These are phyloP conservation scores for Octodonta nipae DNA, from an alignment of 2,888 invertebrate species.

Conservation along the genomic window DNA sequence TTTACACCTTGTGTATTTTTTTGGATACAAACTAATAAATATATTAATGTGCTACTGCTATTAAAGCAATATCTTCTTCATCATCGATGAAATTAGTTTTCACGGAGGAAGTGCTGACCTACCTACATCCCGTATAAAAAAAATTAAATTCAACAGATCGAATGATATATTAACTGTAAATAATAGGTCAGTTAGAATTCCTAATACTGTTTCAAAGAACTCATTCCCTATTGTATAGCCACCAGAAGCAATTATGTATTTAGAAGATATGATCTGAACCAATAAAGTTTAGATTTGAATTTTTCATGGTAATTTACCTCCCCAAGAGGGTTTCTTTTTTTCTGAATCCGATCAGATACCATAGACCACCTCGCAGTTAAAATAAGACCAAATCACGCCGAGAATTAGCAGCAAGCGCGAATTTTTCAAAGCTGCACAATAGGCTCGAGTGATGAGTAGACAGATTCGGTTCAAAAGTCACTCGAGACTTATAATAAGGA, in stretches of 20 bases:
- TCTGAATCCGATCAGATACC: slow-evolving; percentile 15
- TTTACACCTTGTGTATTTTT: no score
- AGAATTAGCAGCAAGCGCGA: not conserved
- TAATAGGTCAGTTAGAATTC: slow-evolving; percentile 13
- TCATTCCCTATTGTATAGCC: slow-evolving; percentile 19
- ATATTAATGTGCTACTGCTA: no score
- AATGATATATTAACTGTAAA: slow-evolving; percentile 15
- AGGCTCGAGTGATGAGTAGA: not conserved
- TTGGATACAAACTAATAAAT: no score
- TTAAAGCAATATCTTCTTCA: no score
- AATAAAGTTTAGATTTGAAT: slow-evolving; percentile 27
- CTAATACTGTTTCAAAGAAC: slow-evolving; percentile 14
- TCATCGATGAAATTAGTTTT: no score
- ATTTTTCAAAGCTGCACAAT: not conserved
- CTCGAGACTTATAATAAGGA: no score
- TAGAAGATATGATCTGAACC: slow-evolving; percentile 28
- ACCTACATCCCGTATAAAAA: not conserved
- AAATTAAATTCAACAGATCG: slow-evolving; percentile 11
- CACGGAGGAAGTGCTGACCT: no score
- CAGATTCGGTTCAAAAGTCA: no score
- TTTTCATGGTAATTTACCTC: slow-evolving; percentile 27
- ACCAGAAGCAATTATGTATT: slow-evolving; percentile 29
- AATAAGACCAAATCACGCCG: not conserved
- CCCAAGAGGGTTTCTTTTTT: slow-evolving; percentile 13
- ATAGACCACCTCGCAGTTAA: slow-evolving; percentile 11